Base-by-base conservation (phyloP, 2,888 invertebrate genomes). In the Nineta flava region DNA sequence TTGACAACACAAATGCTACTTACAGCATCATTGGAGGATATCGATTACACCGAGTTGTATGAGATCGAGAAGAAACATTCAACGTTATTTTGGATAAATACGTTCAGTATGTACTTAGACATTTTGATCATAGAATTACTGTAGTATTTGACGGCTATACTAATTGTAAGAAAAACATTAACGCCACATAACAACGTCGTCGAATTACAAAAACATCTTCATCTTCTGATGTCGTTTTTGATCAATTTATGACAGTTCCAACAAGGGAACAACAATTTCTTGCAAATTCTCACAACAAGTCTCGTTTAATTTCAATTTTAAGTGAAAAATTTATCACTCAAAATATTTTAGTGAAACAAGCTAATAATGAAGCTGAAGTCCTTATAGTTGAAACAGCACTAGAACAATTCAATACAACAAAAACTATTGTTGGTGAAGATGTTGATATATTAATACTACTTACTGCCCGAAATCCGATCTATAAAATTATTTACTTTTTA, bases 281-380 rank as follows among this genome's bases (percentile, higher is more conserved):
- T 51, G n/a, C 56, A 50, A 58, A 57, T 55, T 55, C 58, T 19
- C 56, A 58, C 35, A 58, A 59, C 1, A 49, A 55, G 52, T 57
- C 9, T 47, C 50, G 19, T n/a, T n/a, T n/a, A n/a, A n/a, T n/a
- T n/a, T n/a, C n/a, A n/a, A n/a, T n/a, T n/a, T n/a, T n/a, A n/a
- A n/a, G n/a, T n/a, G n/a, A n/a, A n/a, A n/a, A n/a, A n/a, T n/a
- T n/a, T n/a, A n/a, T n/a, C n/a, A n/a, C n/a, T n/a, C n/a, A n/a
- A n/a, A n/a, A n/a, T n/a, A n/a, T n/a, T n/a, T n/a, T n/a, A n/a
- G n/a, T n/a, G n/a, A n/a, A n/a, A n/a, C n/a, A n/a, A n/a, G n/a
- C n/a, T n/a, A n/a, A n/a, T n/a, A n/a, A n/a, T n/a, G n/a, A n/a
- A n/a, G n/a, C n/a, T n/a, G n/a, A n/a, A n/a, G n/a, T n/a, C n/a